Evolutionary conservation across 2,888 invertebrate genomes (phyloP), one percentile per base, ranked within the genome.

Genomic region (Drosophila anomalata): DNA sequence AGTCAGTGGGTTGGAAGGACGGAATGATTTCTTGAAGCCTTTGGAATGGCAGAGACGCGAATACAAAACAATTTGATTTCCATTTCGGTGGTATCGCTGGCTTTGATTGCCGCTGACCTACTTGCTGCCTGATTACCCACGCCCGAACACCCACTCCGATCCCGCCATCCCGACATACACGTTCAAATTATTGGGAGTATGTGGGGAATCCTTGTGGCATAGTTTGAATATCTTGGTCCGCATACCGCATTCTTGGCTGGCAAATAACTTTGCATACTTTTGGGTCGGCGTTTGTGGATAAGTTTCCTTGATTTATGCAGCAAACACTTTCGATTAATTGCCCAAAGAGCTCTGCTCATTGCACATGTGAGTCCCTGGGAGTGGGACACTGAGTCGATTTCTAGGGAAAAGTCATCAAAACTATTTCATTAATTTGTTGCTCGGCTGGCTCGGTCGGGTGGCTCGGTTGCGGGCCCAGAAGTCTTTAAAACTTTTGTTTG

Each of bases 31-130:
- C 46, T 63, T 9, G 44, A 31, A 17, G 44, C 22, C n/a, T 8
- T 17, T 8, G 20, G 14, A 44, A 39, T 31, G 39, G 17, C 46
- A 26, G 22, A 36, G 44, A 51, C 53, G 69, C 73, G 75, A 26
- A 62, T 78, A 75, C 75, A 68, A 69, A 70, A 69, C 60, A 60
- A 80, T 80, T 86, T 70, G 87, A 73, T 61, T 87, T 75, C 52
- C 72, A 72, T 80, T 79, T 75, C 33, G 31, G 54, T 77, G 72
- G 82, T 70, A 75, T 71, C 75, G 66, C 85, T 81, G 87, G 75
- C 87, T 82, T 87, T 82, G 82, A 82, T 87, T 82, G 82, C 82
- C 71, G 85, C 62, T 82, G 82, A 82, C 87, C 81, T 87, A 82
- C 71, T 87, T 82, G 85, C 82, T 70, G 87, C 73, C 87, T 87